Conservation (phyloP, 2,113 vertebrate species). For the Emydocephalus ijimae region DNA sequence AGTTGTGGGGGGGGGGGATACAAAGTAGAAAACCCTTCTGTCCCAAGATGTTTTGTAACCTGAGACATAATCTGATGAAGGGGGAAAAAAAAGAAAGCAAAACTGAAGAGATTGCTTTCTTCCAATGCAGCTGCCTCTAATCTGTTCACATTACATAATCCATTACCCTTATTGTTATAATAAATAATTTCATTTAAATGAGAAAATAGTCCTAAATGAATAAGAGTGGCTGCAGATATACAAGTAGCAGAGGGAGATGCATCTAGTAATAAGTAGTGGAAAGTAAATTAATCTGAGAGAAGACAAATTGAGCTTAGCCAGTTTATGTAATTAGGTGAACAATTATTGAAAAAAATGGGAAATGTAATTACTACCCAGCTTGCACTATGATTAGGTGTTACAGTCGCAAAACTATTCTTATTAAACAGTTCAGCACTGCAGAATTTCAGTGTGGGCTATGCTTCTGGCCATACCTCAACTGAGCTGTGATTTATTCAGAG, state of each 20-base stretch:
- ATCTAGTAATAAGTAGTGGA: not conserved
- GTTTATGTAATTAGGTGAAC: slow-evolving; percentile 47
- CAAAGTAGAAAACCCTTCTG: not conserved
- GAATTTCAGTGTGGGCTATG: not conserved
- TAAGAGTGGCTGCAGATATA: slow-evolving; percentile 38
- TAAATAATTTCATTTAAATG: slow-evolving; percentile 46
- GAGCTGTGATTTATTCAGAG: not conserved
- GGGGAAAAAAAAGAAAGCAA: not conserved
- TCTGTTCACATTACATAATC: slow-evolving; percentile 43
- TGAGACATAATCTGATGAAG: not conserved
- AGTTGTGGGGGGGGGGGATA: rapidly evolving
- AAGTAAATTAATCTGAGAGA: slow-evolving; percentile 39
- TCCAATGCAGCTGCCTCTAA: slow-evolving; percentile 41
- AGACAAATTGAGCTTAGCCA: slow-evolving; percentile 9
- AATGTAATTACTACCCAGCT: not conserved
- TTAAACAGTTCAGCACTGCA: slow-evolving; percentile 4
- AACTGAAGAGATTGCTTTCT: not conserved
- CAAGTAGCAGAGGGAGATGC: not conserved
- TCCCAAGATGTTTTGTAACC: not conserved
- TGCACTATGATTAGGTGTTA: not conserved
- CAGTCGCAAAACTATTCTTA: not conserved
- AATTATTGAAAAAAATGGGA: slow-evolving; percentile 32
- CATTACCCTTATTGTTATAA: slow-evolving; percentile 45
- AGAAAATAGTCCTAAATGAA: not conserved
- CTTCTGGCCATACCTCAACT: not conserved